These are phyloP conservation scores for Geophilus truncorum DNA, from an alignment of 2,888 invertebrate genomes.

Conservation along the genomic window DNA sequence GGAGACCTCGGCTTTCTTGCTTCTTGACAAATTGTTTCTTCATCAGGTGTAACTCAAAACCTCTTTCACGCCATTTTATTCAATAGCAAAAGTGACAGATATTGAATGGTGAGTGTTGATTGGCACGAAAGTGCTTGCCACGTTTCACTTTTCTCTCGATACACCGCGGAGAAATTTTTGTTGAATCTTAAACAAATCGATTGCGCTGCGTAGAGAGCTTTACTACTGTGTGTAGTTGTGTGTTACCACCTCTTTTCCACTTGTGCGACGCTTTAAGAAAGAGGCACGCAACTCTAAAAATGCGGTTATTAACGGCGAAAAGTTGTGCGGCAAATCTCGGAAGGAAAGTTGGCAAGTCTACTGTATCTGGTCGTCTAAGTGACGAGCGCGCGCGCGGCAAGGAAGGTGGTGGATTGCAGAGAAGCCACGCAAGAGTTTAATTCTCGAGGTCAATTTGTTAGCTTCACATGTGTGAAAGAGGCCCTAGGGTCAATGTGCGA, in stretches of 20 bases:
- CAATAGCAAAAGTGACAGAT: slow-evolving; percentile 6
- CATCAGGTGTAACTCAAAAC: slow-evolving; percentile 21
- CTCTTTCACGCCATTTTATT: slow-evolving; percentile 7
- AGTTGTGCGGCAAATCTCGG: not conserved
- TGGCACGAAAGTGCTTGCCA: slow-evolving; percentile 1
- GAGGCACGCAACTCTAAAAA: not conserved
- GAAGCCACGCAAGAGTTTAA: not conserved
- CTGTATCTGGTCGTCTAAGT: slow-evolving; percentile 5
- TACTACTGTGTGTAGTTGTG: no score
- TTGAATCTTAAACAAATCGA: slow-evolving; percentile 5
- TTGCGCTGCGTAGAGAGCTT: not conserved
- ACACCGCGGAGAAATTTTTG: not conserved
- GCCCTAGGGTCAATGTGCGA: slow-evolving; percentile 13
- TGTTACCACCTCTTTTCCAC: no score
- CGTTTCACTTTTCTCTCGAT: not conserved
- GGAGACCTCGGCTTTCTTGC: not conserved
- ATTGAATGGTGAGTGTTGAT: slow-evolving; percentile 13
- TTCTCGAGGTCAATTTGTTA: slow-evolving; percentile 23
- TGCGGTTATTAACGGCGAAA: not conserved
- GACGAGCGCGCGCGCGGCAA: not conserved
- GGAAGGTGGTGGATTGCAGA: not conserved
- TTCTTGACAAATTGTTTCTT: slow-evolving; percentile 22
- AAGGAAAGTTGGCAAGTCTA: slow-evolving; percentile 3
- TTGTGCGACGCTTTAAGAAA: not conserved
- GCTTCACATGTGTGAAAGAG: slow-evolving; percentile 22